A percentile compares a stretch with the other conserved stretches of the same genome.
These are phyloP conservation scores for Sebastes schlegelii DNA, from an alignment of 2,113 vertebrate genomes.

Conservation along the genomic window DNA sequence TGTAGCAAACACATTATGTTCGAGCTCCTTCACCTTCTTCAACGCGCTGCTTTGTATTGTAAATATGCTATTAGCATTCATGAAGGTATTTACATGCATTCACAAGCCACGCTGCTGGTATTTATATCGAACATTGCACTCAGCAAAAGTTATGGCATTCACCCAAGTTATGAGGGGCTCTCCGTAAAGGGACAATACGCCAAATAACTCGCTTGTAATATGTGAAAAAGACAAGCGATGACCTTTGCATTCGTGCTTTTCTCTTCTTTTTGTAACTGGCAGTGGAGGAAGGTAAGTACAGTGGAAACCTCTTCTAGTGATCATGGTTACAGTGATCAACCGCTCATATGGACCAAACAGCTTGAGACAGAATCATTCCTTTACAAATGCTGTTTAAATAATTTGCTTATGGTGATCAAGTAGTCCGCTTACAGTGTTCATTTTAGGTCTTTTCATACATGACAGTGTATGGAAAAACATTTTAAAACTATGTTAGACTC, in stretches of 20 bases:
- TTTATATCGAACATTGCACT: constrained; percentile 49
- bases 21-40: constrained; percentile 64
- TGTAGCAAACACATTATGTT: constrained; percentile 57
- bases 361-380: too few species aligned
- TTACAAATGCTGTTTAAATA: too few species aligned
- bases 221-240: constrained; percentile 1
- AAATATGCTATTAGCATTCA: constrained; percentile 83
- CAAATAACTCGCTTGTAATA: background rate
- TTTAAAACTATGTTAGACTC: too few species aligned
- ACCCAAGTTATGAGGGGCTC: constrained; percentile 34
- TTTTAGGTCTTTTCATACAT: too few species aligned
- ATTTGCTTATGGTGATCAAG: too few species aligned
- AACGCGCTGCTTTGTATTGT: constrained; percentile 69
- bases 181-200: constrained; percentile 29
- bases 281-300: background rate
- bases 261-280: background rate
- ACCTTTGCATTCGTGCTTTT: background rate
- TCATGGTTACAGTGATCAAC: too few species aligned
- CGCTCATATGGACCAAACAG: too few species aligned
- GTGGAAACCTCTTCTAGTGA: too few species aligned
- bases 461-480: too few species aligned
- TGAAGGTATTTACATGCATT: constrained; percentile 84
- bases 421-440: too few species aligned
- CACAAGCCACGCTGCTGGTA: constrained; percentile 49
- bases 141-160: constrained; percentile 49